A percentile compares a stretch with the other conserved stretches of the same genome.
These are phyloP conservation scores for Cryptops parisi DNA, from an alignment of 2,888 invertebrate genomes.

Conservation along the genomic window DNA sequence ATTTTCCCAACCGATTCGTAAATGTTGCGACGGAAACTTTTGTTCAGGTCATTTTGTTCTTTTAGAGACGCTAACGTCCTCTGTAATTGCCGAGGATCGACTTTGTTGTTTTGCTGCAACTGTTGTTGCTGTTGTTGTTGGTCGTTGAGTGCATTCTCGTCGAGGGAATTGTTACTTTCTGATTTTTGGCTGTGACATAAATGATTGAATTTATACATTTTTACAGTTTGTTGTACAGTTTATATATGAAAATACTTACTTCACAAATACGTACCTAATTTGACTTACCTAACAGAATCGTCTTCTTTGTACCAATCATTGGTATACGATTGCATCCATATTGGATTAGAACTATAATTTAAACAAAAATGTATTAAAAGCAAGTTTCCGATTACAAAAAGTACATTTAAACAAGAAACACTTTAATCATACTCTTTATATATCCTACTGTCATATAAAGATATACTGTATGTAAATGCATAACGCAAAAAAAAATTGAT, in stretches of 20 bases:
- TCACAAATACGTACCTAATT: background rate
- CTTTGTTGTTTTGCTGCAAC: background rate
- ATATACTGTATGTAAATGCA: no score
- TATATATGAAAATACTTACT: conserved; percentile 8
- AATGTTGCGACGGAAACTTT: conserved; percentile 42
- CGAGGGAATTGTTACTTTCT: conserved; percentile 61
- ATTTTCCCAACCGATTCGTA: conserved; percentile 56
- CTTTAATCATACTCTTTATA: no score
- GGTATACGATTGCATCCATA: conserved; percentile 86
- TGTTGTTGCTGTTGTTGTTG: conserved; percentile 1
- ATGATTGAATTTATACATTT: conserved; percentile 22
- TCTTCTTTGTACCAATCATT: conserved; percentile 84
- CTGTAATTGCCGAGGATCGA: background rate
- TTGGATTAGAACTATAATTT: conserved; percentile 55
- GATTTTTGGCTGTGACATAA: conserved; percentile 46
- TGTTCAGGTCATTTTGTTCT: conserved; percentile 32
- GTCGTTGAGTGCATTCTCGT: conserved; percentile 54
- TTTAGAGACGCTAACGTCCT: background rate
- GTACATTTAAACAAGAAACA: no score
- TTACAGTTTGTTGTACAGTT: conserved; percentile 5
- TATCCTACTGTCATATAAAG: no score
- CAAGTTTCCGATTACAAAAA: no score
- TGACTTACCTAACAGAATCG: conserved; percentile 54
- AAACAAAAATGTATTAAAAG: no score
- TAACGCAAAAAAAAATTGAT: no score